Conservation (phyloP, 2,797 vertebrate genomes). For the Echeneis naucrates region DNA sequence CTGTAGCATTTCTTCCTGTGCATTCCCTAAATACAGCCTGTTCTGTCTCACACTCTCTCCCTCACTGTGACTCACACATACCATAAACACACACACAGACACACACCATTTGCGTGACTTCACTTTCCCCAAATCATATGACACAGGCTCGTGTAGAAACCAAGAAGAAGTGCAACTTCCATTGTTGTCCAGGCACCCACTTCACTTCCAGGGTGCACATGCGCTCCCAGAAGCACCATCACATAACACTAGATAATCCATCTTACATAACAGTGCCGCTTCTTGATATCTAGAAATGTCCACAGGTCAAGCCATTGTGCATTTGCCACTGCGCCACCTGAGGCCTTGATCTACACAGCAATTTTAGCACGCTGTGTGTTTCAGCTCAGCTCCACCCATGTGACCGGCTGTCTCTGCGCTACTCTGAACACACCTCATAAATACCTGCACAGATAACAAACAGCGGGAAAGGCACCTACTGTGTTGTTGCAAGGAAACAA, state of each 20-base stretch:
- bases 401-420: conserved; percentile 48
- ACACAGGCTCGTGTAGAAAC: conserved; percentile 38
- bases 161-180: conserved; percentile 62
- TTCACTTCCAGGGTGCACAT: conserved; percentile 45
- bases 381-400: conserved; percentile 63
- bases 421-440: conserved; percentile 68
- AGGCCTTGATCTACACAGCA: conserved; percentile 48
- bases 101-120: conserved; percentile 55
- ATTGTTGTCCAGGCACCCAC: conserved; percentile 53
- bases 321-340: conserved; percentile 32
- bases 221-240: conserved; percentile 51
- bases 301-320: conserved; percentile 23
- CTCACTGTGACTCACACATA: conserved; percentile 65
- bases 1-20: conserved; percentile 56
- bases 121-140: conserved; percentile 59
- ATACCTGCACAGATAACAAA: conserved; percentile 71
- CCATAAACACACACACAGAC: conserved; percentile 67
- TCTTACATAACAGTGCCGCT: conserved; percentile 57
- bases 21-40: conserved; percentile 59
- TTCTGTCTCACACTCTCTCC: conserved; percentile 45
- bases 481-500: conserved; percentile 66
- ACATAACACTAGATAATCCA: conserved; percentile 65
- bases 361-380: conserved; percentile 35
- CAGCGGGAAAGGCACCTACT: conserved; percentile 72
- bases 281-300: conserved; percentile 51